A percentile compares a stretch with the other conserved stretches of the same genome.
These are phyloP conservation scores for Mallotus villosus DNA, from an alignment of 2,797 vertebrate genomes.

Conservation along the genomic window DNA sequence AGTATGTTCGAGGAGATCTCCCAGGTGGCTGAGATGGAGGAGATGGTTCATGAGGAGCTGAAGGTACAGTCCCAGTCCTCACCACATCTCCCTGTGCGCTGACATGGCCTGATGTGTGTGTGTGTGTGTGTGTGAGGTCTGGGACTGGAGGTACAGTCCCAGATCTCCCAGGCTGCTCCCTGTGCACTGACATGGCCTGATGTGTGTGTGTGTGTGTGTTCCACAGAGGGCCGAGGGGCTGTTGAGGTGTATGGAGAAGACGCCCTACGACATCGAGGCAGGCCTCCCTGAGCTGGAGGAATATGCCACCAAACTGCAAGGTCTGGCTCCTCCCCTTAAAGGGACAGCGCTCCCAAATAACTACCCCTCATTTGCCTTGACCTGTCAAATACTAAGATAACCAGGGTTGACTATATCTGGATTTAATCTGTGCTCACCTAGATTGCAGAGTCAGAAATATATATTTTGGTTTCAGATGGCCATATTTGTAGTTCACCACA, in stretches of 20 bases:
- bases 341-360: neutral
- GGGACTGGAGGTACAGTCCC: slow-evolving; percentile 73
- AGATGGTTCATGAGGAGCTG: slow-evolving; percentile 79
- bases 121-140: neutral
- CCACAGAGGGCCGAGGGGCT: slow-evolving; percentile 75
- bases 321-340: slow-evolving; percentile 47
- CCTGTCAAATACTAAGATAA: neutral
- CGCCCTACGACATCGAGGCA: slow-evolving; percentile 77
- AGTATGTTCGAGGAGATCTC: slow-evolving; percentile 81
- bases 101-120: neutral
- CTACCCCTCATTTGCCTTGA: neutral
- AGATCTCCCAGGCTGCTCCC: neutral
- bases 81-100: neutral
- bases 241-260: slow-evolving; percentile 73
- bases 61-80: slow-evolving; percentile 60
- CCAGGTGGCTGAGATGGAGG: slow-evolving; percentile 80
- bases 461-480: too few species aligned
- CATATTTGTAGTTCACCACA: too few species aligned
- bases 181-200: neutral
- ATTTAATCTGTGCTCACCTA: too few species aligned
- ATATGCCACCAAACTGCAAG: slow-evolving; percentile 57
- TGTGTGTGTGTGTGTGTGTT: neutral
- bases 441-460: too few species aligned
- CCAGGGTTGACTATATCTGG: neutral
- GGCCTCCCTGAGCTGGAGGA: slow-evolving; percentile 56